Conservation (phyloP, 2,888 invertebrate genomes). For the Oeneis ivallda region DNA sequence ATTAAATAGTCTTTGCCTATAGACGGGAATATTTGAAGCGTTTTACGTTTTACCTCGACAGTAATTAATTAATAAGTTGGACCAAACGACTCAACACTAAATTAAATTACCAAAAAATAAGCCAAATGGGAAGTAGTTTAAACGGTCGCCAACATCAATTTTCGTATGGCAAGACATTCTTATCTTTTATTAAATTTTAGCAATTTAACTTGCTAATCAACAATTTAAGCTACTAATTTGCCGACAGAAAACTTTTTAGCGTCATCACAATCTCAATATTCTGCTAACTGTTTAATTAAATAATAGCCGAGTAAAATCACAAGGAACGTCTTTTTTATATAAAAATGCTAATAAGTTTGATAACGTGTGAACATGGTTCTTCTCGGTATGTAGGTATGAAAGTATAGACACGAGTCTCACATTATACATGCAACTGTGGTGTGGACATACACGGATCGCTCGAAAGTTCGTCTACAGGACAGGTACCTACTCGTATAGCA, state of each 20-base stretch:
- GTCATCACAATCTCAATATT: too few species aligned
- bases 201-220: too few species aligned
- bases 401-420: slow-evolving; percentile 26
- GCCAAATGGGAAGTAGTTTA: neutral
- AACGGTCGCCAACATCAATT: neutral
- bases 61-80: neutral
- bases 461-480: slow-evolving; percentile 67
- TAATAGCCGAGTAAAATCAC: too few species aligned
- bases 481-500: slow-evolving; percentile 19
- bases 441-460: slow-evolving; percentile 48
- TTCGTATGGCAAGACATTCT: too few species aligned
- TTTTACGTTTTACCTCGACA: too few species aligned
- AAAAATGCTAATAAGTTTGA: slow-evolving; percentile 11
- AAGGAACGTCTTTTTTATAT: too few species aligned
- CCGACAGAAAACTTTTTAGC: too few species aligned
- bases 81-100: slow-evolving; percentile 7
- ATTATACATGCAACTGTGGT: slow-evolving; percentile 44
- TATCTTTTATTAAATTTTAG: too few species aligned
- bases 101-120: neutral
- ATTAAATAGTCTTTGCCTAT: too few species aligned
- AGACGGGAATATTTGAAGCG: too few species aligned
- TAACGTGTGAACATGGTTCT: slow-evolving; percentile 5
- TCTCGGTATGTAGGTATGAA: slow-evolving; percentile 34
- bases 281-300: too few species aligned
- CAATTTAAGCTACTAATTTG: too few species aligned